These are phyloP conservation scores for Camptogramma bilineatum DNA, from an alignment of 2,888 invertebrate genomes.

Conservation along the genomic window DNA sequence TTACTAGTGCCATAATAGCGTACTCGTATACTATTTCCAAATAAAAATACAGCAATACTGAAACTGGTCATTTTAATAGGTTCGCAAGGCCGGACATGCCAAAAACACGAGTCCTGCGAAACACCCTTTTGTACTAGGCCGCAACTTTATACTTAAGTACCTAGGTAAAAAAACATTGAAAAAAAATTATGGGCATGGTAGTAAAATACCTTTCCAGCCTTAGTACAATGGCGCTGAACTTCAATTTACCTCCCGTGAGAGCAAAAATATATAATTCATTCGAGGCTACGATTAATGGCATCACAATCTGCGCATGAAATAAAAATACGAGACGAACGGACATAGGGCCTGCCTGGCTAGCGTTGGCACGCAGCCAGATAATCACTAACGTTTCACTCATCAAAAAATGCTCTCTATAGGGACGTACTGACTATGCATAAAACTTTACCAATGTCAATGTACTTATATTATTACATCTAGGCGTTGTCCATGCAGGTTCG, in stretches of 20 bases:
- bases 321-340: constrained; percentile 67
- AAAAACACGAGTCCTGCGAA: no score
- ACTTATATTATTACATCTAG: constrained; percentile 48
- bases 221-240: constrained; percentile 39
- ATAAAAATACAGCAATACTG: no score
- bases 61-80: no score
- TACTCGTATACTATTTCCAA: no score
- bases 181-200: constrained; percentile 17
- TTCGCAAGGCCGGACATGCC: no score
- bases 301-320: constrained; percentile 68
- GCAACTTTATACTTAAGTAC: no score
- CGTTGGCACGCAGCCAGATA: constrained; percentile 69
- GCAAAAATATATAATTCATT: constrained; percentile 53
- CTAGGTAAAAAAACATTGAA: neutral
- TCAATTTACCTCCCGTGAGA: constrained; percentile 44
- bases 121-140: no score
- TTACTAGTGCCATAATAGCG: no score
- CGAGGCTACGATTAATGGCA: constrained; percentile 63
- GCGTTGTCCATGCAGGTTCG: constrained; percentile 37
- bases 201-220: constrained; percentile 33
- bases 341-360: constrained; percentile 60
- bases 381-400: constrained; percentile 69
- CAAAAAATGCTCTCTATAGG: constrained; percentile 58
- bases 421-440: constrained; percentile 41
- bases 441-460: constrained; percentile 34